These are phyloP conservation scores for Apodemia mormo DNA, from an alignment of 2,888 invertebrate genomes.

Conservation along the genomic window DNA sequence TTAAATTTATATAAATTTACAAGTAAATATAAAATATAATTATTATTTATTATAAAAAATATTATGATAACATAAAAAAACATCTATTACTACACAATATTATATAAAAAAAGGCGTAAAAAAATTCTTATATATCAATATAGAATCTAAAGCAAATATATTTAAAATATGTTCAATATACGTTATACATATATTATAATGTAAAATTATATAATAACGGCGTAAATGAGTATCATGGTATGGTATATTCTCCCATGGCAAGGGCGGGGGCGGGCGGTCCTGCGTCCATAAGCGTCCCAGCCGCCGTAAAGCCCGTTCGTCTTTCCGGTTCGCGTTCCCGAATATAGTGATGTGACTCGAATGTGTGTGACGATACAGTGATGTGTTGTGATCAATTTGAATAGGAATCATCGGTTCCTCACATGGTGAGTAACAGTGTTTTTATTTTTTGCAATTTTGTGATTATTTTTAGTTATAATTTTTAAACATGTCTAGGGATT, in stretches of 20 bases:
- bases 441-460: slow-evolving; percentile 19
- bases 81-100: too few species aligned
- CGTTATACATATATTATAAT: background rate
- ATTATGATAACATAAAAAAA: too few species aligned
- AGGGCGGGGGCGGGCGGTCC: slow-evolving; percentile 36
- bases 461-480: background rate
- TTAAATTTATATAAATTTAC: too few species aligned
- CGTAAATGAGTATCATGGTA: slow-evolving; percentile 67
- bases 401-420: slow-evolving; percentile 45
- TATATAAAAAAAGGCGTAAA: too few species aligned
- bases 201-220: slow-evolving; percentile 63
- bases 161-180: too few species aligned
- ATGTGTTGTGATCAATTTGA: slow-evolving; percentile 39
- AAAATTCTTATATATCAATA: too few species aligned
- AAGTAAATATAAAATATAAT: too few species aligned
- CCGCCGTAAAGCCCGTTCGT: slow-evolving; percentile 47
- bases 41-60: too few species aligned
- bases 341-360: slow-evolving; percentile 40
- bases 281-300: slow-evolving; percentile 53
- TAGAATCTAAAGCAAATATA: too few species aligned
- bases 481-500: background rate
- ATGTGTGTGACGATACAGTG: slow-evolving; percentile 34
- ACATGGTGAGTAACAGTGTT: slow-evolving; percentile 44
- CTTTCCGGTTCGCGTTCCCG: slow-evolving; percentile 38
- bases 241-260: slow-evolving; percentile 55